Conservation (phyloP, 2,888 invertebrate species). For the Eueremaeus valkanovi region DNA sequence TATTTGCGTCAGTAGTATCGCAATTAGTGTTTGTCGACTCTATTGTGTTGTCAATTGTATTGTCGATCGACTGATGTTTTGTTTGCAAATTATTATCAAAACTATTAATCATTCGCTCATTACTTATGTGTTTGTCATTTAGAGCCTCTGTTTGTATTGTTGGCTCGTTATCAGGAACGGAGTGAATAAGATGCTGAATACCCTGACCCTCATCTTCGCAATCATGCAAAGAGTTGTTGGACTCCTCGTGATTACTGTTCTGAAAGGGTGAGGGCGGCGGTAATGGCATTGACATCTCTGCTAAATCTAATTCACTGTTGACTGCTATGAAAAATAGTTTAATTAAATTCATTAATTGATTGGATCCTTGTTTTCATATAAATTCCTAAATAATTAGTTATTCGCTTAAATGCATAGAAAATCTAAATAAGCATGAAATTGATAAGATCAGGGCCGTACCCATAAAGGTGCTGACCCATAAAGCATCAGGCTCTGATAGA, state of each 20-base stretch:
- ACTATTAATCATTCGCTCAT: neutral
- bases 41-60: neutral
- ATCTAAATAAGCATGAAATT: too few relatives aligned
- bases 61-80: neutral
- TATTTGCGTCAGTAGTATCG: neutral
- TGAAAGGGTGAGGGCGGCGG: conserved; percentile 28
- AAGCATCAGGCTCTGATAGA: too few relatives aligned
- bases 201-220: neutral
- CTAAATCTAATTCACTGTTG: conserved; percentile 3
- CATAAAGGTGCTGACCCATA: too few relatives aligned
- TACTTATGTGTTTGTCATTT: neutral
- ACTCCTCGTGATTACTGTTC: neutral
- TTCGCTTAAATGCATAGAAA: too few relatives aligned
- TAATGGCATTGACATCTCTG: conserved; percentile 7
- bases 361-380: too few relatives aligned
- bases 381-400: too few relatives aligned
- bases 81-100: neutral
- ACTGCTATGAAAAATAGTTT: too few relatives aligned
- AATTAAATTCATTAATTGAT: too few relatives aligned
- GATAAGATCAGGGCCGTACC: too few relatives aligned
- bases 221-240: neutral
- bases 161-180: neutral
- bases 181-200: neutral
- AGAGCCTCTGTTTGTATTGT: neutral
- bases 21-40: neutral